These are phyloP conservation scores for Rhinolophus sinicus DNA, from an alignment of 2,113 vertebrate genomes.

Conservation along the genomic window DNA sequence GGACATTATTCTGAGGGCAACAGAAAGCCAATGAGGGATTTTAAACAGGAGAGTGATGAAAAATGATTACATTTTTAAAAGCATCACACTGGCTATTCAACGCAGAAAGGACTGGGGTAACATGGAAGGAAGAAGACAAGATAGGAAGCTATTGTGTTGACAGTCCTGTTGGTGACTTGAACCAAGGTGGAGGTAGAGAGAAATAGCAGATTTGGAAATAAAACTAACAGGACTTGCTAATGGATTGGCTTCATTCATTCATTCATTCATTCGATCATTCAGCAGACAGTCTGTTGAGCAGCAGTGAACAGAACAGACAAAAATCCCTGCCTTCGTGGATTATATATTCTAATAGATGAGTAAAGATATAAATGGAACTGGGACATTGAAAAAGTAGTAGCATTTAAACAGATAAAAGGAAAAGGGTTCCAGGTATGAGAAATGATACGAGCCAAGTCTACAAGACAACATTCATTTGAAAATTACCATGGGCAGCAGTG, in stretches of 20 bases:
- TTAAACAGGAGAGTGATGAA: background rate
- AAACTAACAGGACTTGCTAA: background rate
- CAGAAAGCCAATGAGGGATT: background rate
- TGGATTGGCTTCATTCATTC: background rate
- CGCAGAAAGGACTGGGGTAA: background rate
- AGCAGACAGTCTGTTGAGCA: background rate
- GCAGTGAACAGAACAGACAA: background rate
- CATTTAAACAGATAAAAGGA: background rate
- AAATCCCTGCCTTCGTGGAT: background rate
- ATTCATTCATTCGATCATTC: background rate
- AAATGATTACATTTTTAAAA: background rate
- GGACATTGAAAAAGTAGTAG: background rate
- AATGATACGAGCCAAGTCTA: background rate
- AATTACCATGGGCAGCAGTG: background rate
- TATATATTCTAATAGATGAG: background rate
- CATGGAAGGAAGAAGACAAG: background rate
- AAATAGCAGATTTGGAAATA: background rate
- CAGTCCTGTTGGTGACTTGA: background rate
- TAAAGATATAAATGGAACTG: background rate
- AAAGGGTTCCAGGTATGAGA: background rate
- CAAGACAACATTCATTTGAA: background rate
- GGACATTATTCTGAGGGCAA: background rate
- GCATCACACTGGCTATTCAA: background rate
- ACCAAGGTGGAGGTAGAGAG: background rate
- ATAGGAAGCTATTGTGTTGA: background rate